Evolutionary conservation across 2,797 vertebrate species (phyloP).

Genomic region (Gymnoscopelus braueri): DNA sequence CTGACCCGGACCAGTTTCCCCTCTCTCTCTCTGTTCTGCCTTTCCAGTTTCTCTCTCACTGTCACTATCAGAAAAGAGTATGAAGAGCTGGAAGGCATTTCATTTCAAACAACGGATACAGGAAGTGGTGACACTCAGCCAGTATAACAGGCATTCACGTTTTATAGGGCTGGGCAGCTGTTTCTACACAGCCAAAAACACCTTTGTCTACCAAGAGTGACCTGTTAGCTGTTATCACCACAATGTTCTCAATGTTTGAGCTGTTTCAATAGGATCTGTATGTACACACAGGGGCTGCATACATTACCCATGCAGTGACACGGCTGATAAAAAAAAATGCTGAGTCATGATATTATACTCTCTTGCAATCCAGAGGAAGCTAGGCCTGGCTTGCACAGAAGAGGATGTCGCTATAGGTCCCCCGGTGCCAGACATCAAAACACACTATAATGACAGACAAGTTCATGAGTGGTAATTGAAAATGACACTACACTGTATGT

Average conservation of each 20-base stretch:
- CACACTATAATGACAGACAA: constrained; percentile 59
- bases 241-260: constrained; percentile 29
- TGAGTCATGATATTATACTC: constrained; percentile 74
- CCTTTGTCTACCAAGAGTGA: constrained; percentile 54
- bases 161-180: too few relatives aligned
- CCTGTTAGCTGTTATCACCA: constrained; percentile 55
- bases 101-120: too few relatives aligned
- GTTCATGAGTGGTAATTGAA: constrained; percentile 62
- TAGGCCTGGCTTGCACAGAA: constrained; percentile 49
- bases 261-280: constrained; percentile 54
- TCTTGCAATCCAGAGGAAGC: constrained; percentile 37
- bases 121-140: too few relatives aligned
- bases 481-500: constrained; percentile 46
- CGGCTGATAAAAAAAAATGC: constrained; percentile 62
- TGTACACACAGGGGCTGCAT: constrained; percentile 22
- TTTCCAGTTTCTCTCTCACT: too few relatives aligned
- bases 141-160: too few relatives aligned
- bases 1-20: too few relatives aligned
- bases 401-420: constrained; percentile 55
- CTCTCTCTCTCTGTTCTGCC: too few relatives aligned
- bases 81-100: too few relatives aligned
- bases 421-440: constrained; percentile 49
- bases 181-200: constrained; percentile 13
- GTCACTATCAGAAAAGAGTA: too few relatives aligned
- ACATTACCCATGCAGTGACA: constrained; percentile 44